phyloP scores from a whole-genome alignment of 2,888 invertebrate species.

The Petrolisthes manimaculis region DNA sequence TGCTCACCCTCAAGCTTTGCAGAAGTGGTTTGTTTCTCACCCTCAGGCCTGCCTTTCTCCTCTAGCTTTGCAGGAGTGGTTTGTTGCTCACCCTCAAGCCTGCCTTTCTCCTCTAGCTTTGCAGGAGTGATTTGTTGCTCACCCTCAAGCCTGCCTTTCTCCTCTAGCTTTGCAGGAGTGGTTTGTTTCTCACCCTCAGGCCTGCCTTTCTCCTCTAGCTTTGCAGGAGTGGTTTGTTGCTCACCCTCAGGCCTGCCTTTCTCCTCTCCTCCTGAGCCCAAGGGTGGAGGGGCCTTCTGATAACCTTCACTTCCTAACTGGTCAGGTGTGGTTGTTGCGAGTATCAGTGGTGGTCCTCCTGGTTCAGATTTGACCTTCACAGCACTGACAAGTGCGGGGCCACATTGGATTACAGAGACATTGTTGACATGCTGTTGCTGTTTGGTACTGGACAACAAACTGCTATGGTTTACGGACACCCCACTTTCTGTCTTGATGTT shows the following conservation, averaged over 20 bases:
- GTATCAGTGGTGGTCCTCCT: conserved; percentile 34
- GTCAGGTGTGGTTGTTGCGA: conserved; percentile 34
- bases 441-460: conserved; percentile 16
- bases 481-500: conserved; percentile 40
- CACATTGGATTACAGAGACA: conserved; percentile 59
- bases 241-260: background rate
- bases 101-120: background rate
- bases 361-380: conserved; percentile 50
- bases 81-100: background rate
- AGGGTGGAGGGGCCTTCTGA: background rate
- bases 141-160: background rate
- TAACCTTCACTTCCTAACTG: background rate
- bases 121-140: background rate
- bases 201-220: background rate
- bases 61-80: background rate
- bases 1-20: background rate
- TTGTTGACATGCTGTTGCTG: conserved; percentile 44
- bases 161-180: background rate
- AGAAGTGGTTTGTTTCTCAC: background rate
- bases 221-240: background rate
- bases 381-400: conserved; percentile 52
- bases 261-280: background rate
- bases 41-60: background rate
- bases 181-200: background rate
- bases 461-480: conserved; percentile 27